Conservation (phyloP, 2,888 invertebrate species). For the Onchidella celtica region DNA sequence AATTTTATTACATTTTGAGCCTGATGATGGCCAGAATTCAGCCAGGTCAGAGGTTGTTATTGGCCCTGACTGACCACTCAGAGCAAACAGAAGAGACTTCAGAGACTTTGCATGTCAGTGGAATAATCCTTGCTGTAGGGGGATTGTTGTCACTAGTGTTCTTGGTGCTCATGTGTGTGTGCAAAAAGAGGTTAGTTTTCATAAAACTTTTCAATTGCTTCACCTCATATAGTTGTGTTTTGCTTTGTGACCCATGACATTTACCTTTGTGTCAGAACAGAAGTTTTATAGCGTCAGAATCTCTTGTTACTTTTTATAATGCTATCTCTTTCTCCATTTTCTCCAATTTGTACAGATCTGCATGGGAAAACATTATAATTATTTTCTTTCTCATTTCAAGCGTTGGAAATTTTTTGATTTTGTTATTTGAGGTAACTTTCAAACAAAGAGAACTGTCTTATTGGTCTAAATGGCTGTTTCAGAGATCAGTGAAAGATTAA, state of each 20-base stretch:
- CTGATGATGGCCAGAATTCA: not conserved
- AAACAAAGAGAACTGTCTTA: no score
- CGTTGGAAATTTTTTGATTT: no score
- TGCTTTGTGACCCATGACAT: not conserved
- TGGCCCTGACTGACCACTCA: slow-evolving; percentile 21
- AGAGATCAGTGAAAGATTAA: no score
- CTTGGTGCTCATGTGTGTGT: slow-evolving; percentile 20
- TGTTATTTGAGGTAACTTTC: no score
- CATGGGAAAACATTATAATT: not conserved
- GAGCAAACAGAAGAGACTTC: not conserved
- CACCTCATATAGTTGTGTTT: no score
- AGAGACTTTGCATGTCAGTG: not conserved
- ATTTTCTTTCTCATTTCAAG: no score
- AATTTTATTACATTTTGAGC: no score
- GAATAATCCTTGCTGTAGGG: slow-evolving; percentile 1
- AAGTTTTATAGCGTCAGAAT: not conserved
- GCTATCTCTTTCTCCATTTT: not conserved
- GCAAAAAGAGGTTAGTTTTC: slow-evolving; percentile 34
- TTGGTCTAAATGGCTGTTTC: no score
- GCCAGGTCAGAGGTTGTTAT: slow-evolving; percentile 32
- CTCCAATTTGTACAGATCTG: not conserved
- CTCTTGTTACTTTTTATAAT: no score
- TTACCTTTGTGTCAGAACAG: not conserved
- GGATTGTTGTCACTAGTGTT: slow-evolving; percentile 16
- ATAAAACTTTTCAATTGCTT: not conserved